phyloP scores from a whole-genome alignment of 2,888 invertebrate genomes.

The Pseudococcus viburni region DNA sequence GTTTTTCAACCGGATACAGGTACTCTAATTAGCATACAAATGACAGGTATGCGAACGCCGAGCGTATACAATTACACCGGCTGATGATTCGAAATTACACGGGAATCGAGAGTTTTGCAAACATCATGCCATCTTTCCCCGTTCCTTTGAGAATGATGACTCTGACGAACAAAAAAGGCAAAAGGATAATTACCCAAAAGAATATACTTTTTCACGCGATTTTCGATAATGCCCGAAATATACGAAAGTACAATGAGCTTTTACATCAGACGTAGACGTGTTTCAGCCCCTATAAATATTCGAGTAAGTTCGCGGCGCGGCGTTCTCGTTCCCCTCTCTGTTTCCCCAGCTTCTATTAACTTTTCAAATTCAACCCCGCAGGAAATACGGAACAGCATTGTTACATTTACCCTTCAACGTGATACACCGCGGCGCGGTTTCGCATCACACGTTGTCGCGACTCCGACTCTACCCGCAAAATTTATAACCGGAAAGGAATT shows the following conservation, averaged over 20 bases:
- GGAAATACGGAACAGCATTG: constrained; percentile 20
- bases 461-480: neutral
- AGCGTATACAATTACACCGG: neutral
- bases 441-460: constrained; percentile 4
- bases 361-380: constrained; percentile 4
- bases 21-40: constrained; percentile 20
- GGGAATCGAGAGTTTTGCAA: neutral
- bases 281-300: neutral
- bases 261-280: neutral
- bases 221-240: no score
- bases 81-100: neutral
- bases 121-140: neutral
- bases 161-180: no score
- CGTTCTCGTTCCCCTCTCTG: neutral
- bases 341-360: neutral
- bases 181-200: no score
- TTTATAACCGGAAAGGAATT: constrained; percentile 47
- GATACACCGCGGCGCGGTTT: neutral
- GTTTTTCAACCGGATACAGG: constrained; percentile 3
- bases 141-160: no score
- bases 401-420: constrained; percentile 40
- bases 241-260: neutral
- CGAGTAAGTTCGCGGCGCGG: neutral
- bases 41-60: neutral
- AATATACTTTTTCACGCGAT: no score